These are phyloP conservation scores for Chascanopsetta lugubris DNA, from an alignment of 2,113 vertebrate genomes.

Conservation along the genomic window DNA sequence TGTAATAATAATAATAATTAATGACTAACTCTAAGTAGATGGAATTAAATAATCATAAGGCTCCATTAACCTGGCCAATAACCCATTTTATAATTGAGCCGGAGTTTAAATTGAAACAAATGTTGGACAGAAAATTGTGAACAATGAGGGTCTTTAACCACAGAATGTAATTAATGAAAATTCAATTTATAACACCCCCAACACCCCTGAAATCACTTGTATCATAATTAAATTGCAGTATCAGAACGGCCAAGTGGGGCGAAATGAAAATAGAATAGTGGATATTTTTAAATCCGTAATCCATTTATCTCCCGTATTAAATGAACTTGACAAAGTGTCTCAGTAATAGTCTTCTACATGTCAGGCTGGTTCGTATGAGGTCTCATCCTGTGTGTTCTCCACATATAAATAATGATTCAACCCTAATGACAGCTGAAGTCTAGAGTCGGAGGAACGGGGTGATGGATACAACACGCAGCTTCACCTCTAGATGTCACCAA, in stretches of 20 bases:
- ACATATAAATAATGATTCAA: conserved; percentile 14
- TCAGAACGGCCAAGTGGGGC: neutral
- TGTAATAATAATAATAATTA: conserved; percentile 46
- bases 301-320: neutral
- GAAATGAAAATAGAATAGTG: neutral
- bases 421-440: neutral
- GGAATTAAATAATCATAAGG: conserved; percentile 34
- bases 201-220: neutral
- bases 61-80: conserved; percentile 52
- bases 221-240: neutral
- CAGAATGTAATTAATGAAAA: neutral
- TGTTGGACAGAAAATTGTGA: conserved; percentile 24
- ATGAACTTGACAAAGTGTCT: neutral
- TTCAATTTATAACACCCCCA: neutral
- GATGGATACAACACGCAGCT: too few species aligned
- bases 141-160: neutral
- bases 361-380: neutral
- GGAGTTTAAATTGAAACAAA: conserved; percentile 38
- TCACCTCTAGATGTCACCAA: too few species aligned
- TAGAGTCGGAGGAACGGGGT: conserved; percentile 4
- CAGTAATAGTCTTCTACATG: neutral
- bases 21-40: conserved; percentile 23
- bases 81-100: conserved; percentile 25
- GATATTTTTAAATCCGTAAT: neutral
- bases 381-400: neutral